Evolutionary conservation across 1,140 invertebrate species (phyloP), one percentile per base, ranked within the genome.

Genomic region (Diorhabda sublineata): DNA sequence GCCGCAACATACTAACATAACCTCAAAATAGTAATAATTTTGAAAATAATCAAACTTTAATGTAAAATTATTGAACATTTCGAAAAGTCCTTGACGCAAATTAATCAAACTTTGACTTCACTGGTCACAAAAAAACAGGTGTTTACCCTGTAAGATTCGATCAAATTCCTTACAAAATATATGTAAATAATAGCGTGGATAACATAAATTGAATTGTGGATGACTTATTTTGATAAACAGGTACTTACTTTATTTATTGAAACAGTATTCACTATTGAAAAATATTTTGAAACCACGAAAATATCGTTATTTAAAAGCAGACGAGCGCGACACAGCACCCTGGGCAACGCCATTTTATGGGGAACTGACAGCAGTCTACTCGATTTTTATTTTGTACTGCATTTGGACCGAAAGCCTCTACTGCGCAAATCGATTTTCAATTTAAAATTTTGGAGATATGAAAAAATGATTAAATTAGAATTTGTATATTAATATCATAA

Each of bases 231-330:
- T n/a, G 56, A 58, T 11, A 42, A 61, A 56, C 42, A 45, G 26
- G 41, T 75, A 79, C 77, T 79, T 74, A 79, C 77, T 72, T 74
- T 76, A 73, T 75, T 77, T 68, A 77, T 72, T 67, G 70, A 68
- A 61, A 73, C 72, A 74, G 69, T 72, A 63, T 74, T 77, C 43
- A 73, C 68, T 57, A 75, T 26, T 41, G 72, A 64, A 45, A 71
- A 69, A 71, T 77, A 74, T 71, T 75, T 76, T 56, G 72, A 73
- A 73, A 77, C 71, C 63, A 74, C 69, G 52, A 69, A 74, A 74
- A 75, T 66, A 68, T 79, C 77, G 73, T 71, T 76, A 66, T 74
- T 71, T 71, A 75, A 66, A 26, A 76, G 67, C 63, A 76, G 71
- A 63, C 77, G 76, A 74, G 69, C 72, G 66, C 75, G 76, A 73